Evolutionary conservation across 1,140 invertebrate genomes (phyloP).

Genomic region (Agraylea sexmaculata): DNA sequence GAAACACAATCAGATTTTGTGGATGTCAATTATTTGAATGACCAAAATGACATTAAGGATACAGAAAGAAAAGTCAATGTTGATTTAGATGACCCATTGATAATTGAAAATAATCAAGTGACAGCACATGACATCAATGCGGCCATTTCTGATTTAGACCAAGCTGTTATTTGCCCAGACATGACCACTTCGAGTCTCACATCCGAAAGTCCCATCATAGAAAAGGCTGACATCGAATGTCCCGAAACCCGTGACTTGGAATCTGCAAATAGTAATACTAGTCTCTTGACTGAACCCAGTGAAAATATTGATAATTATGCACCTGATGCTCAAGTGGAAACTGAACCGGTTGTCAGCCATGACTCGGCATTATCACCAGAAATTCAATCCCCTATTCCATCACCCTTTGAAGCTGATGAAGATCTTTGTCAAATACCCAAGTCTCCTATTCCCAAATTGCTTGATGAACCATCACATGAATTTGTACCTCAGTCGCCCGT

Average conservation of each 20-base stretch:
- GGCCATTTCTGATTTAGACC: slow-evolving; percentile 18
- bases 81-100: no score
- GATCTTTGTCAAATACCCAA: slow-evolving; percentile 11
- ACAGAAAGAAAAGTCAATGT: slow-evolving; percentile 6
- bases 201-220: slow-evolving; percentile 13
- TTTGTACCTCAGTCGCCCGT: no score
- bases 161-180: slow-evolving; percentile 16
- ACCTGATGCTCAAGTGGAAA: not conserved
- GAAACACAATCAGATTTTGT: slow-evolving; percentile 46
- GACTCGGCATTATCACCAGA: slow-evolving; percentile 8
- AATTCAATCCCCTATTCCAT: slow-evolving; percentile 8
- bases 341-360: slow-evolving; percentile 1
- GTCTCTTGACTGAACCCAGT: slow-evolving; percentile 14
- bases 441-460: not conserved
- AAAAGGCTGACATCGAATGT: slow-evolving; percentile 7
- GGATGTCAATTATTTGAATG: slow-evolving; percentile 38
- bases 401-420: slow-evolving; percentile 10
- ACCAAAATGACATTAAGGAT: slow-evolving; percentile 14
- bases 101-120: slow-evolving; percentile 5
- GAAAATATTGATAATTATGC: slow-evolving; percentile 11
- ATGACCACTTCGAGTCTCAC: slow-evolving; percentile 4
- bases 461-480: not conserved
- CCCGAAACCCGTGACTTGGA: slow-evolving; percentile 2
- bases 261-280: slow-evolving; percentile 13
- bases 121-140: slow-evolving; percentile 18